phyloP scores from a whole-genome alignment of 2,113 vertebrate genomes.

The Centropus unirufus region DNA sequence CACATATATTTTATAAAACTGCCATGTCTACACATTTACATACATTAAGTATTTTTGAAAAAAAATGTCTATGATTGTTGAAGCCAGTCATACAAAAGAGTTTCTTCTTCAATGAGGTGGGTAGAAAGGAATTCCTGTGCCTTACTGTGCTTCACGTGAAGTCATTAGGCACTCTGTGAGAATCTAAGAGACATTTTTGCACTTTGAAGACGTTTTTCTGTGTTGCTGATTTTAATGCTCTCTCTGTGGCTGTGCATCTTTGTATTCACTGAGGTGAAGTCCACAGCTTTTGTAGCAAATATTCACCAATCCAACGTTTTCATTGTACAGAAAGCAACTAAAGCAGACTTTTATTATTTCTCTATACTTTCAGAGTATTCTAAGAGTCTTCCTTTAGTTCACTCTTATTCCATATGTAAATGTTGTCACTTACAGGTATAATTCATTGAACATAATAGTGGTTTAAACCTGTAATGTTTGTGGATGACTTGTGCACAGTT shows the following conservation, averaged over 20 bases:
- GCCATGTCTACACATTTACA: neutral
- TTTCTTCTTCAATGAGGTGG: neutral
- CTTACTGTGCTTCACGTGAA: neutral
- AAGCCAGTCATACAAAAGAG: neutral
- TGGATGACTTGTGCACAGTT: neutral
- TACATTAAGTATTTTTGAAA: neutral
- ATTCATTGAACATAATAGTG: neutral
- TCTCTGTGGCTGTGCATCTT: neutral
- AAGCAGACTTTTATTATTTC: neutral
- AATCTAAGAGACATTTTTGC: neutral
- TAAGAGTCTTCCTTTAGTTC: neutral
- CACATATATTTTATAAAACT: neutral
- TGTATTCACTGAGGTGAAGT: neutral
- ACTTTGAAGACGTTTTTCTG: neutral
- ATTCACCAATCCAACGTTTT: neutral
- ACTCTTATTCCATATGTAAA: neutral
- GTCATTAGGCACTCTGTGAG: neutral
- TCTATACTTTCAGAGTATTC: neutral
- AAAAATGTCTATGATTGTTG: neutral
- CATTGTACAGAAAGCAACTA: neutral
- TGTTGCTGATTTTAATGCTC: neutral
- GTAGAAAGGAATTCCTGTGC: neutral
- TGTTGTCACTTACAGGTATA: neutral
- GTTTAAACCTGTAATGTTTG: neutral
- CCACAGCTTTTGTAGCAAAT: neutral